phyloP scores from a whole-genome alignment of 2,888 invertebrate genomes.

The Leptinotarsa rubiginosa region DNA sequence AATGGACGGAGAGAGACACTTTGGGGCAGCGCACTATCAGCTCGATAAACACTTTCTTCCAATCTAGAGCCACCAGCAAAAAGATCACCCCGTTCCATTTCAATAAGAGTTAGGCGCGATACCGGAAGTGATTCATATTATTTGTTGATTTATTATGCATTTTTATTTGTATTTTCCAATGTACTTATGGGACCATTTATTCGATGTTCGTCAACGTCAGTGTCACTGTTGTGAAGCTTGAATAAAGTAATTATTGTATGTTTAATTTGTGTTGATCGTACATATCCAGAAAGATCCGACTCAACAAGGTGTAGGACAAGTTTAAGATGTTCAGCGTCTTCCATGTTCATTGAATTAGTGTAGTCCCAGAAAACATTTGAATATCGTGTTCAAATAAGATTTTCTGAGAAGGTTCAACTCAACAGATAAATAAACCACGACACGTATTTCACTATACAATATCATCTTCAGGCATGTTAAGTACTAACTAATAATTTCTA shows the following conservation, averaged over 20 bases:
- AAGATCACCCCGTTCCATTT: conserved; percentile 62
- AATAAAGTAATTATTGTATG: conserved; percentile 34
- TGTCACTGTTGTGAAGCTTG: conserved; percentile 30
- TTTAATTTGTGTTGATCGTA: conserved; percentile 24
- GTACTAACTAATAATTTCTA: no score
- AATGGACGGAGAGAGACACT: conserved; percentile 80
- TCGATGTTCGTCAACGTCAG: conserved; percentile 37
- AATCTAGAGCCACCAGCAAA: conserved; percentile 66
- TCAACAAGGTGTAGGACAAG: no score
- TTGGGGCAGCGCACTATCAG: conserved; percentile 83
- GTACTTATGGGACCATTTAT: conserved; percentile 46
- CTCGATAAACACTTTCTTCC: conserved; percentile 84
- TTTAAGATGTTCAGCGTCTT: no score
- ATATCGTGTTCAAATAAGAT: no score
- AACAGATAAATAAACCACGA: no score
- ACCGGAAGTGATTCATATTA: conserved; percentile 6
- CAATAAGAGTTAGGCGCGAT: conserved; percentile 47
- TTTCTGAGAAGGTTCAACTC: no score
- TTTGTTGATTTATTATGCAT: conserved; percentile 38
- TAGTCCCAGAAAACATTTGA: no score
- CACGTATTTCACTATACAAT: no score
- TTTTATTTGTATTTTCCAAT: conserved; percentile 42
- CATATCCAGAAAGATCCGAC: no score
- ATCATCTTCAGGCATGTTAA: no score
- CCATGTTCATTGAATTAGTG: no score